Percentiles rank a stretch among this genome's conserved stretches.
These are phyloP conservation scores for Dascyllus trimaculatus DNA, from an alignment of 2,113 vertebrate genomes.

Conservation along the genomic window DNA sequence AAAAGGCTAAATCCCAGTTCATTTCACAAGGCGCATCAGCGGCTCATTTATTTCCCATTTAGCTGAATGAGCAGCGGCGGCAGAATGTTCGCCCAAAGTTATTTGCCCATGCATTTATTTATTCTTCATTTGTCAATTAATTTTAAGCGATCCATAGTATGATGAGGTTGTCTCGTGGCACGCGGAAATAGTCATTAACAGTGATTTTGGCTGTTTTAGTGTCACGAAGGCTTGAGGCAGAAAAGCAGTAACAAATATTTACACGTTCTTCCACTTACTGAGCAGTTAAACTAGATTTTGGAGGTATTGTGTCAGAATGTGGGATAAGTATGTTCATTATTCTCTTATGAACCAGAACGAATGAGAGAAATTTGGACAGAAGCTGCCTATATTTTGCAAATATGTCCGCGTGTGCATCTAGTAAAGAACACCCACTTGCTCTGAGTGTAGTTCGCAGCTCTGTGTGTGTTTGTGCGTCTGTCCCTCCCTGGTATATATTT, in stretches of 20 bases:
- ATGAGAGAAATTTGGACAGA: background rate
- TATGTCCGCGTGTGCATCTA: background rate
- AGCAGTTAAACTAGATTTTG: background rate
- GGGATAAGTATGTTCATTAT: too few species aligned
- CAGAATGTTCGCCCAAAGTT: slow-evolving; percentile 29
- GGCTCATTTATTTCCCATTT: slow-evolving; percentile 24
- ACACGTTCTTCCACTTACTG: background rate
- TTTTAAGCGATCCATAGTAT: slow-evolving; percentile 31
- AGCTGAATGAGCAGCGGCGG: slow-evolving; percentile 3
- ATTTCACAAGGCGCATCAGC: slow-evolving; percentile 17
- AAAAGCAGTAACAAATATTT: slow-evolving; percentile 23
- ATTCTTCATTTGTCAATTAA: background rate
- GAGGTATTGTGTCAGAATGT: background rate
- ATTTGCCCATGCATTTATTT: slow-evolving; percentile 33
- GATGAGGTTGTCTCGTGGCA: slow-evolving; percentile 13
- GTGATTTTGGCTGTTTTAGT: slow-evolving; percentile 15
- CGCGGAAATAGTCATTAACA: slow-evolving; percentile 28
- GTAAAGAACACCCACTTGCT: slow-evolving; percentile 26
- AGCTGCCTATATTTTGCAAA: background rate
- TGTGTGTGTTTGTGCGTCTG: slow-evolving; percentile 38
- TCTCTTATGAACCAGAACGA: background rate
- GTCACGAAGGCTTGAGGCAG: slow-evolving; percentile 6
- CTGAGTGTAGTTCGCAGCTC: slow-evolving; percentile 32
- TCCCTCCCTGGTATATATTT: slow-evolving; percentile 71
- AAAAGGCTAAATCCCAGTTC: slow-evolving; percentile 20